Evolutionary conservation across 92 coral and sea anemone genomes (phyloP).

Genomic region (Anthopleura xanthogrammica): DNA sequence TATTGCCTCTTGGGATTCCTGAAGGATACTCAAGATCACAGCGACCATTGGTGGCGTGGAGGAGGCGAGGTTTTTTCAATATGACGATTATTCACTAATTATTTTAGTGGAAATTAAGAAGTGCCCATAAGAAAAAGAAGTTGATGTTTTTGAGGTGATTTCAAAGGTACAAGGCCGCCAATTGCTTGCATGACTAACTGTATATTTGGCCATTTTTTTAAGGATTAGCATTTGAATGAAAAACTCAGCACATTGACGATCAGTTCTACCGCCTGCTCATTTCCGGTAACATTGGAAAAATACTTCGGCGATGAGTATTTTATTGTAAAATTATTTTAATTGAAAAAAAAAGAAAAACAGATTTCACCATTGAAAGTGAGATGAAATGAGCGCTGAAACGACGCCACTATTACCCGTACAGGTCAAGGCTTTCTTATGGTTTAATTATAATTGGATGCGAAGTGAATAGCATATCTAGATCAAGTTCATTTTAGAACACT

Average conservation of each 20-base stretch:
- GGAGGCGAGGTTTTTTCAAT: constrained; percentile 17
- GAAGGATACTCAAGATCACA: constrained; percentile 5
- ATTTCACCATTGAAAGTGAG: not conserved
- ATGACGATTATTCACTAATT: constrained; percentile 30
- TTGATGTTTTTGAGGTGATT: constrained; percentile 22
- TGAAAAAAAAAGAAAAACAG: not conserved
- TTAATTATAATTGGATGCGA: not conserved
- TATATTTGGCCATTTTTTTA: not conserved
- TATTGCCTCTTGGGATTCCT: constrained; percentile 37
- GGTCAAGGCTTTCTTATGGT: not conserved
- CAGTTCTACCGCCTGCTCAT: constrained; percentile 36
- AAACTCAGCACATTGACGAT: constrained; percentile 13
- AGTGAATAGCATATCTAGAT: not conserved
- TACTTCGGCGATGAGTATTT: not conserved
- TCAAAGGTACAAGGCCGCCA: constrained; percentile 12
- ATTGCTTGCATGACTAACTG: constrained; percentile 21
- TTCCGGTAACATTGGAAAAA: constrained; percentile 32
- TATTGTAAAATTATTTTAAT: constrained; percentile 6
- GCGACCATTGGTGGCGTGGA: constrained; percentile 26
- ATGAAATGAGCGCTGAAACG: not conserved
- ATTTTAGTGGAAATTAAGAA: constrained; percentile 24
- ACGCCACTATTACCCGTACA: not conserved
- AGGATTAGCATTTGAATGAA: constrained; percentile 33
- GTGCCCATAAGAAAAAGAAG: constrained; percentile 15
- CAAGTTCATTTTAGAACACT: not conserved